Evolutionary conservation across 2,797 vertebrate species (phyloP).

Genomic region (Pangasius mekongensis): DNA sequence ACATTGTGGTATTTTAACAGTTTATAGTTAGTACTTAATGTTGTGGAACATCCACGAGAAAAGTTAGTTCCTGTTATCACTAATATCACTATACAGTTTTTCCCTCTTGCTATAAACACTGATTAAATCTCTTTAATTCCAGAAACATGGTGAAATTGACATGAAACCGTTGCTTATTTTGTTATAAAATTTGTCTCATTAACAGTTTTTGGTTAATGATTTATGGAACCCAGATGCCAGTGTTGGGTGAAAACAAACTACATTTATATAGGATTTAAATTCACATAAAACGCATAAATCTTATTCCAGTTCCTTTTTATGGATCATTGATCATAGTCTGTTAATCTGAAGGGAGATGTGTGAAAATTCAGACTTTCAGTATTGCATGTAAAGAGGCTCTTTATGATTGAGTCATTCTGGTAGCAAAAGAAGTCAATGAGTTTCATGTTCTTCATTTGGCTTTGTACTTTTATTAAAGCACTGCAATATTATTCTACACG

Average conservation of each 20-base stretch:
- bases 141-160: neutral
- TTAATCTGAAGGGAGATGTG: neutral
- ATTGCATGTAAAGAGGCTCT: neutral
- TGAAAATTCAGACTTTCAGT: neutral
- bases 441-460: neutral
- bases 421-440: neutral
- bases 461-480: neutral
- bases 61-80: neutral
- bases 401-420: neutral
- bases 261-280: neutral
- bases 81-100: neutral
- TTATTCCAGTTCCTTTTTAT: neutral
- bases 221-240: neutral
- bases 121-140: neutral
- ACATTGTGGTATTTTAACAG: neutral
- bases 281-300: neutral
- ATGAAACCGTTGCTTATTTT: neutral
- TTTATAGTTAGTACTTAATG: neutral
- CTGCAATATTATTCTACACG: neutral
- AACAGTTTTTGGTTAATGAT: neutral
- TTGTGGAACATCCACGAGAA: neutral
- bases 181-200: neutral
- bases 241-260: neutral
- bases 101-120: neutral
- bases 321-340: neutral